phyloP scores from a whole-genome alignment of 2,113 vertebrate species.

The Eidolon helvum region DNA sequence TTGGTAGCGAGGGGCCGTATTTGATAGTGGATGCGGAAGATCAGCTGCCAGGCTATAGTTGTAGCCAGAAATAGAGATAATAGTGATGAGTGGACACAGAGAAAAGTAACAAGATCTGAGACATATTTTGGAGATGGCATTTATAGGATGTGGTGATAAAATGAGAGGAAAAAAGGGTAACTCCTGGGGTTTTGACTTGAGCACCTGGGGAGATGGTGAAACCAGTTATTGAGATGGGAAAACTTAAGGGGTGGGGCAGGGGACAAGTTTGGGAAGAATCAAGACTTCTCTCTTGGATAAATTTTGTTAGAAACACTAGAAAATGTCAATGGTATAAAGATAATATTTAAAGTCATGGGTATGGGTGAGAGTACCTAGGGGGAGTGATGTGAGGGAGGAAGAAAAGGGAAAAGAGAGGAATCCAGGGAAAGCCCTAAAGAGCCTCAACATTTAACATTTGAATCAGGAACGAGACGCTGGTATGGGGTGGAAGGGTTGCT shows the following conservation, averaged over 20 bases:
- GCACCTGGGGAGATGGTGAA: neutral
- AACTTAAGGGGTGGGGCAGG: neutral
- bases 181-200: neutral
- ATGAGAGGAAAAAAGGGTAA: accelerated
- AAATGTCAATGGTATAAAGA: neutral
- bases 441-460: neutral
- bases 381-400: neutral
- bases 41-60: neutral
- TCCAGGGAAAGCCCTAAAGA: neutral
- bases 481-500: accelerated
- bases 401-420: neutral
- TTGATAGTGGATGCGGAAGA: neutral
- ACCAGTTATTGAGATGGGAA: neutral
- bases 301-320: neutral
- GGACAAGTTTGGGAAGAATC: neutral
- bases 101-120: neutral
- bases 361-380: neutral
- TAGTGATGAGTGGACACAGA: neutral
- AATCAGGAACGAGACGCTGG: neutral
- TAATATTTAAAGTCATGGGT: neutral
- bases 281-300: neutral
- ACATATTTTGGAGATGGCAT: neutral
- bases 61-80: neutral
- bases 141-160: neutral
- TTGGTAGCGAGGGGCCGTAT: neutral